Evolutionary conservation across 2,888 invertebrate genomes (phyloP).

Genomic region (Eucera pruinosa): DNA sequence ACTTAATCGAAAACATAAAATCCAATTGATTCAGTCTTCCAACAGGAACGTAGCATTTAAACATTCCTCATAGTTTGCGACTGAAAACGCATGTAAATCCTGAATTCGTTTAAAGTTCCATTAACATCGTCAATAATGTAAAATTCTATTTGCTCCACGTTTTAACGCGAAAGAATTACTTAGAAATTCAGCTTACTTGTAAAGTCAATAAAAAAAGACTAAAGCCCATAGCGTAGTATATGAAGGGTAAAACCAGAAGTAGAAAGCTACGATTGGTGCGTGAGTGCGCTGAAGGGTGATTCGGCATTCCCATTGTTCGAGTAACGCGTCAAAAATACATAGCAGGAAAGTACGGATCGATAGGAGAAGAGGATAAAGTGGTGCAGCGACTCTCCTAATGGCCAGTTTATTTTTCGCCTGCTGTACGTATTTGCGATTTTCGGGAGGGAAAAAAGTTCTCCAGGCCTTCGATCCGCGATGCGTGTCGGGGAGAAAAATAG

Average conservation of each 20-base stretch:
- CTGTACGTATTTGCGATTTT: slow-evolving; percentile 27
- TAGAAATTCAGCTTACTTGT: no score
- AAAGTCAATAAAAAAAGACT: no score
- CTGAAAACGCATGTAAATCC: no score
- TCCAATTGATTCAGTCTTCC: no score
- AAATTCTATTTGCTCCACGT: no score
- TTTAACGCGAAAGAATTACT: no score
- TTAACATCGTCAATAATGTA: no score
- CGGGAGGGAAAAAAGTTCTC: not conserved
- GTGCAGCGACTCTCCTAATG: slow-evolving; percentile 28
- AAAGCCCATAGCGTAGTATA: no score
- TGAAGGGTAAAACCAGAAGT: not conserved
- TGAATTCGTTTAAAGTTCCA: no score
- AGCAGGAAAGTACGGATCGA: slow-evolving; percentile 41
- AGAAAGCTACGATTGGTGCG: not conserved
- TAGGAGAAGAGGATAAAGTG: slow-evolving; percentile 31
- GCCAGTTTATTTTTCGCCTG: slow-evolving; percentile 47
- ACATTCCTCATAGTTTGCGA: no score
- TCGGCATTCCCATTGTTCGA: slow-evolving; percentile 1
- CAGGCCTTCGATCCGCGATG: slow-evolving; percentile 7
- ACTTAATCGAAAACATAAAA: no score
- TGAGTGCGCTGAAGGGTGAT: slow-evolving; percentile 1
- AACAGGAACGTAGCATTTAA: no score
- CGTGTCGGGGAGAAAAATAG: slow-evolving; percentile 25
- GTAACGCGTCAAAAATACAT: slow-evolving; percentile 23